Conservation (phyloP, 1,140 invertebrate genomes). For the Drosophila seguyi region DNA sequence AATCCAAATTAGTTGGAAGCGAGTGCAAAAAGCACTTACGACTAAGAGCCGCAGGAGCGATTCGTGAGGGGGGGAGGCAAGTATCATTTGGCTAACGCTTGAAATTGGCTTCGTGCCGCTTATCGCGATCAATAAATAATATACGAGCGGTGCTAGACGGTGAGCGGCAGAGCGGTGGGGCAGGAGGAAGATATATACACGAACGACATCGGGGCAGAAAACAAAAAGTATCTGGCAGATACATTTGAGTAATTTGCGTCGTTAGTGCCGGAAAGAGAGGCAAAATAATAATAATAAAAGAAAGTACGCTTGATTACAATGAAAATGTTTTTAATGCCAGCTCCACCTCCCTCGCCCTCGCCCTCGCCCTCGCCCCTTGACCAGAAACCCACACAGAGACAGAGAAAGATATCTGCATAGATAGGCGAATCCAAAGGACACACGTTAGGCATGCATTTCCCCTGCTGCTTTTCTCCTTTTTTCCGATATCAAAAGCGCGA, state of each 20-base stretch:
- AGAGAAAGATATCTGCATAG: constrained; percentile 84
- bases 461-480: constrained; percentile 26
- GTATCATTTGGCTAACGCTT: constrained; percentile 77
- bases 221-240: constrained; percentile 81
- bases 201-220: constrained; percentile 61
- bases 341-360: not conserved
- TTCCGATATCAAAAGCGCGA: constrained; percentile 78
- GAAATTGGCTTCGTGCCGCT: constrained; percentile 83
- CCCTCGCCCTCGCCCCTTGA: constrained; percentile 12
- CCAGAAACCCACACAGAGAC: constrained; percentile 20
- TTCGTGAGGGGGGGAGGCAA: constrained; percentile 5
- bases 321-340: constrained; percentile 79
- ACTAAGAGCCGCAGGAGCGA: constrained; percentile 23
- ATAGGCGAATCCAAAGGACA: constrained; percentile 67
- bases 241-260: constrained; percentile 84
- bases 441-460: constrained; percentile 56
- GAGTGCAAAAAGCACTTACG: constrained; percentile 65
- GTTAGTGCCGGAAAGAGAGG: constrained; percentile 78
- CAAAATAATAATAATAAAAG: constrained; percentile 83
- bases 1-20: constrained; percentile 26
- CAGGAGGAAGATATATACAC: constrained; percentile 40
- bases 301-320: constrained; percentile 84
- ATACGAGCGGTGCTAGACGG: constrained; percentile 65
- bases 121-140: constrained; percentile 84
- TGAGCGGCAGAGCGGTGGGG: constrained; percentile 16